Evolutionary conservation across 2,797 vertebrate genomes (phyloP).

Genomic region (Ataeniobius toweri): DNA sequence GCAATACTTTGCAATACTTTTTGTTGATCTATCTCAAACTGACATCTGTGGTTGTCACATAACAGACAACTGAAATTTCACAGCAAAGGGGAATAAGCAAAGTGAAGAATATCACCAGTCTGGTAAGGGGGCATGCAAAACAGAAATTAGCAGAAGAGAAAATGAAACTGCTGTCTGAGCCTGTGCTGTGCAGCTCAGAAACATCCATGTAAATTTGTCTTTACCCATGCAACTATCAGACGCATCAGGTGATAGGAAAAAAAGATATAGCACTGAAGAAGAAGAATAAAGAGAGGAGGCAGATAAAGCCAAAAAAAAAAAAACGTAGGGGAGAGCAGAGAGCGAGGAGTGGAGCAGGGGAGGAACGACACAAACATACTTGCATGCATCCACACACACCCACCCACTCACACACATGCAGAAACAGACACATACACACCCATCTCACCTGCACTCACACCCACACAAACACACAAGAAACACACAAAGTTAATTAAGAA

Average conservation of each 20-base stretch:
- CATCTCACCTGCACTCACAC: constrained; percentile 39
- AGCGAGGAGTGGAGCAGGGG: constrained; percentile 64
- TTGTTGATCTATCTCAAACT: neutral
- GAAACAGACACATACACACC: constrained; percentile 55
- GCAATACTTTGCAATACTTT: neutral
- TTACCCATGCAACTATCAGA: constrained; percentile 25
- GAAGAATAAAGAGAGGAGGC: constrained; percentile 37
- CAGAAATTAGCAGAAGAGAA: constrained; percentile 7
- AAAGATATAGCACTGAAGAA: constrained; percentile 40
- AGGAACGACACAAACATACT: constrained; percentile 63
- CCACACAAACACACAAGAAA: constrained; percentile 59
- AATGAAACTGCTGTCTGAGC: constrained; percentile 32
- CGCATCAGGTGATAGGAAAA: constrained; percentile 30
- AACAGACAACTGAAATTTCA: constrained; percentile 40
- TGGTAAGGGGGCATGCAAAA: neutral
- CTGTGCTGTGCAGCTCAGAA: constrained; percentile 45
- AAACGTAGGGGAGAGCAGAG: constrained; percentile 56
- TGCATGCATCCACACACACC: constrained; percentile 31
- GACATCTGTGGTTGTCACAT: neutral
- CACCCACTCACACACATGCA: constrained; percentile 34
- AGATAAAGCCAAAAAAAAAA: constrained; percentile 30
- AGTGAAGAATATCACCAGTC: constrained; percentile 14
- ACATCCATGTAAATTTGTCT: constrained; percentile 47
- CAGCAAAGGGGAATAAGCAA: constrained; percentile 40
- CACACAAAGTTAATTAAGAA: constrained; percentile 86